Conservation (phyloP, 2,113 vertebrate species). For the Anarhynchus alexandrinus region DNA sequence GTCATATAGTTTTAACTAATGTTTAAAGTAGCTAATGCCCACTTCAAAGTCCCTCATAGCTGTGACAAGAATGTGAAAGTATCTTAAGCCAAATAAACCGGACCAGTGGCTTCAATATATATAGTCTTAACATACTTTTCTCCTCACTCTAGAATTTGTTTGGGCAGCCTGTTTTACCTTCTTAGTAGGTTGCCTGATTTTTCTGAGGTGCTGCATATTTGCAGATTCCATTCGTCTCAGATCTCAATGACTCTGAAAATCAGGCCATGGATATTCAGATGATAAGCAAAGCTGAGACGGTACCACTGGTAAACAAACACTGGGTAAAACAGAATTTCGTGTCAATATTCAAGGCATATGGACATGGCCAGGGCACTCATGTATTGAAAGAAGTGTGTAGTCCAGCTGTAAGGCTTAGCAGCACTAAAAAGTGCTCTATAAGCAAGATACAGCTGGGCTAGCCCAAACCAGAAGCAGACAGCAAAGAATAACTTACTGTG, state of each 20-base stretch:
- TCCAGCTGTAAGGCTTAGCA: neutral
- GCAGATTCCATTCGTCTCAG: neutral
- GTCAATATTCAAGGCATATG: neutral
- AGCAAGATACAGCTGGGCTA: neutral
- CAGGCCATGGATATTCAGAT: neutral
- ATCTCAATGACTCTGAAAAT: neutral
- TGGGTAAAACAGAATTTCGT: neutral
- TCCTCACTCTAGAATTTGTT: neutral
- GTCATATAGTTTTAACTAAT: neutral
- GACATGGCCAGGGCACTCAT: neutral
- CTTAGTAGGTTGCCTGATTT: neutral
- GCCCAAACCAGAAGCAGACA: neutral
- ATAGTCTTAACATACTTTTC: neutral
- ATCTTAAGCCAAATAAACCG: neutral
- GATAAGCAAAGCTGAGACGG: neutral
- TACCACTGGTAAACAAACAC: neutral
- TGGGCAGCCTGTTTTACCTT: neutral
- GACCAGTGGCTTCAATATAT: neutral
- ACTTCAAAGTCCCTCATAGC: neutral
- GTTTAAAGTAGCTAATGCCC: neutral
- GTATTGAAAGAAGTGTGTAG: neutral
- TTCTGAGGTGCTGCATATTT: neutral
- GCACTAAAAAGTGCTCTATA: neutral
- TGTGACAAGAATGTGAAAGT: neutral
- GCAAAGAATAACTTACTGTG: neutral